Percentiles rank a stretch among this genome's conserved stretches.
phyloP scores from a whole-genome alignment of 2,888 invertebrate species.

The Himalopsyche japonica region DNA sequence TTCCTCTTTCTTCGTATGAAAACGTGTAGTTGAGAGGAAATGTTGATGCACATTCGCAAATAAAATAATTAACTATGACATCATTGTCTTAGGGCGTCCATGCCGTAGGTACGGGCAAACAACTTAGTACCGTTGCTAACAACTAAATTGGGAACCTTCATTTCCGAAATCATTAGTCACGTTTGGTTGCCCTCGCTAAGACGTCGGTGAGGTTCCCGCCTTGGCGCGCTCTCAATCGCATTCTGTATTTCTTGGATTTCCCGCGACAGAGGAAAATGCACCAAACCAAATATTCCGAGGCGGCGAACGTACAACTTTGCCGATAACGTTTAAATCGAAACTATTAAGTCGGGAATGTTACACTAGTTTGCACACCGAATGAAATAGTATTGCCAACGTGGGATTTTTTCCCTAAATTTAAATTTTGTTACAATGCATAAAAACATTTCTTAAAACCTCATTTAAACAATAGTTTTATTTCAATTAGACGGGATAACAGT shows the following conservation, averaged over 20 bases:
- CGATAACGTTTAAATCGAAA: conserved; percentile 32
- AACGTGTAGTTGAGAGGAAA: too few species aligned
- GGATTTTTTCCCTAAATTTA: neutral
- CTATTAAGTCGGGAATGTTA: conserved; percentile 21
- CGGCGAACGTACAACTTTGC: conserved; percentile 14
- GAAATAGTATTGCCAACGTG: neutral
- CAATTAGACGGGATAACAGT: too few species aligned
- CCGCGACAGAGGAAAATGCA: neutral
- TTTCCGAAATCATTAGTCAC: neutral
- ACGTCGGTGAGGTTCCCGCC: neutral
- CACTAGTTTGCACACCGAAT: neutral
- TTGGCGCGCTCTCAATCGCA: conserved; percentile 2
- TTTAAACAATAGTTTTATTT: too few species aligned
- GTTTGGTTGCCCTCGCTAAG: neutral
- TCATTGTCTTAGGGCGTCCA: too few species aligned
- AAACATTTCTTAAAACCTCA: too few species aligned
- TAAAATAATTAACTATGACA: too few species aligned
- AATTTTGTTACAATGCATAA: neutral
- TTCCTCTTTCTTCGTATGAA: too few species aligned
- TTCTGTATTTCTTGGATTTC: conserved; percentile 2
- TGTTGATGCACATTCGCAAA: too few species aligned
- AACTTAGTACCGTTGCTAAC: neutral
- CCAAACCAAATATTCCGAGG: conserved; percentile 9
- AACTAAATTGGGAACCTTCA: neutral
- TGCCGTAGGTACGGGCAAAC: too few species aligned